These are phyloP conservation scores for Callionymus lyra DNA, from an alignment of 2,113 vertebrate genomes.

Conservation along the genomic window DNA sequence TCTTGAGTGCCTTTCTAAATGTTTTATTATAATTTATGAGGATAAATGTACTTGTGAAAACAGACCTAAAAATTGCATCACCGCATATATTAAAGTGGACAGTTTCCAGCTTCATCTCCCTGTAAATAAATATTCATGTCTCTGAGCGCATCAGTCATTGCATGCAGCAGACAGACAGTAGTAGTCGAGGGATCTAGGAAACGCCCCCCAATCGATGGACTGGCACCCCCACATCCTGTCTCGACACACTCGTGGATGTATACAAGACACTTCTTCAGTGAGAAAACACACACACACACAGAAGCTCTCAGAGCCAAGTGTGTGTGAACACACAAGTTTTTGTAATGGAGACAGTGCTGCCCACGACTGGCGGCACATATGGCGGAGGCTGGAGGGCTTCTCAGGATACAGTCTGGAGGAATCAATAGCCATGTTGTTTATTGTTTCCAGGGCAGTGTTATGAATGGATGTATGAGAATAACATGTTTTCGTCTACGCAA, in stretches of 20 bases:
- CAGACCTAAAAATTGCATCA: constrained; percentile 2
- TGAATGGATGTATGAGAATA: too few relatives aligned
- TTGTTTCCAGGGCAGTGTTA: not conserved
- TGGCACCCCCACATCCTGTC: constrained; percentile 31
- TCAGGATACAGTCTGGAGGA: constrained; percentile 10
- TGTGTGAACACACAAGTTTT: too few relatives aligned
- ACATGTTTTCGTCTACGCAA: not conserved
- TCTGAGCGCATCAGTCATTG: not conserved
- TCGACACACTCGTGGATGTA: constrained; percentile 4
- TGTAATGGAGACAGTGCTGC: constrained; percentile 10
- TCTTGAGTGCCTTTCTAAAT: too few relatives aligned
- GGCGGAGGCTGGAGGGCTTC: constrained; percentile 15
- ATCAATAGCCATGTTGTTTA: constrained; percentile 3
- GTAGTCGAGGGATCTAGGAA: constrained; percentile 33
- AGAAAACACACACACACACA: constrained; percentile 12
- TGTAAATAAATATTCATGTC: too few relatives aligned
- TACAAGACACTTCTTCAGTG: not conserved
- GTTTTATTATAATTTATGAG: too few relatives aligned
- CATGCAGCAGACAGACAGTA: constrained; percentile 19
- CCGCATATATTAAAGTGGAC: too few relatives aligned
- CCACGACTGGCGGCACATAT: constrained; percentile 12
- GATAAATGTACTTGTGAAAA: too few relatives aligned
- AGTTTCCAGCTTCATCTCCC: too few relatives aligned
- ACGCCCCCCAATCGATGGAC: constrained; percentile 44
- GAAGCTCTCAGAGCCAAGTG: too few relatives aligned